Conservation (phyloP, 2,113 vertebrate genomes). For the Gambusia affinis region DNA sequence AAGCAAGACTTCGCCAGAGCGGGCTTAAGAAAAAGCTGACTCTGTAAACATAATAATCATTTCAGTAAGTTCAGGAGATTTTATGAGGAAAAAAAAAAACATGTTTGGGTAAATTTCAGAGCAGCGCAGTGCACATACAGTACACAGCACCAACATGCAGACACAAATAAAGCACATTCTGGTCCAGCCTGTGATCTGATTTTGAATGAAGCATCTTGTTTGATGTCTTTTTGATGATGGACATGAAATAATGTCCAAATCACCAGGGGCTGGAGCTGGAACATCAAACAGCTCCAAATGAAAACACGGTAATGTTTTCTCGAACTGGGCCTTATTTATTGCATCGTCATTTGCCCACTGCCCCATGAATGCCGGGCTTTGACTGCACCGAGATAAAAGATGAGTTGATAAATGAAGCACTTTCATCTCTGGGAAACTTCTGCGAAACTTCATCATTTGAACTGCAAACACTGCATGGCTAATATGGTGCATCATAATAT, state of each 20-base stretch:
- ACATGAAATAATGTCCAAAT: constrained; percentile 79
- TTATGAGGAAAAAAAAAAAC: constrained; percentile 4
- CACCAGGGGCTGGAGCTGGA: constrained; percentile 69
- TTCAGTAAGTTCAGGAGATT: constrained; percentile 12
- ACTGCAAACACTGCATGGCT: constrained; percentile 49
- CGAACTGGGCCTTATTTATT: constrained; percentile 55
- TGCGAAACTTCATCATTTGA: constrained; percentile 52
- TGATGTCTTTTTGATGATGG: constrained; percentile 79
- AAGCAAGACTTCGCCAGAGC: background rate
- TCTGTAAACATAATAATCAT: constrained; percentile 33
- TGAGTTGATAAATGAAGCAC: constrained; percentile 63
- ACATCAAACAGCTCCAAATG: constrained; percentile 73
- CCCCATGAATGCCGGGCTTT: constrained; percentile 57
- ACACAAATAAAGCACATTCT: constrained; percentile 24
- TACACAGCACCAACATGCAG: constrained; percentile 5
- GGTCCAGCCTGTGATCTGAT: constrained; percentile 60
- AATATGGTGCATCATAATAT: constrained; percentile 45
- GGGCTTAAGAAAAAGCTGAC: constrained; percentile 7
- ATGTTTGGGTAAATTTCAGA: background rate
- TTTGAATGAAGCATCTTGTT: constrained; percentile 69
- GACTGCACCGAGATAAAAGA: constrained; percentile 64
- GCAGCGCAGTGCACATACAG: background rate
- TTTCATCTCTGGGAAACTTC: constrained; percentile 71
- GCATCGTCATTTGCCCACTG: constrained; percentile 62
- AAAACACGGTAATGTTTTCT: constrained; percentile 74